Conservation (phyloP, 2,797 vertebrate species). For the Lutjanus campechanus region DNA sequence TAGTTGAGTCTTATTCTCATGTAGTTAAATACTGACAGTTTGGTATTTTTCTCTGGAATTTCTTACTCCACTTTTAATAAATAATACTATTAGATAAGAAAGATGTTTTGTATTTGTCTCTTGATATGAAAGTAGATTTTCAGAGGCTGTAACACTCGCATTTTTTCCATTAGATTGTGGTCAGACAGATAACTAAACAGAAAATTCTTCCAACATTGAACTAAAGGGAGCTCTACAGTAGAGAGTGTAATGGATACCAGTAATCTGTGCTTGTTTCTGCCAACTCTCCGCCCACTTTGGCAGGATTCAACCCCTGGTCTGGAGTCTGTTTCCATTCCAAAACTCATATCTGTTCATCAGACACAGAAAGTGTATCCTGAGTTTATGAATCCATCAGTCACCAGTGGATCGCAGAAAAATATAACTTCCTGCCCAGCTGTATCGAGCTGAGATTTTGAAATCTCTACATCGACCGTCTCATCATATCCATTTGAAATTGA, state of each 20-base stretch:
- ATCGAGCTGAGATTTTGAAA: constrained; percentile 13
- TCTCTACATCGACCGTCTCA: constrained; percentile 16
- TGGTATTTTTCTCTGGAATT: too few relatives aligned
- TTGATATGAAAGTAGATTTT: background rate
- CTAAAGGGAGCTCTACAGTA: background rate
- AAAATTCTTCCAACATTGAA: background rate
- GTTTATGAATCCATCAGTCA: constrained; percentile 11
- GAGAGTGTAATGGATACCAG: constrained; percentile 1
- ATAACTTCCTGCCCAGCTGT: background rate
- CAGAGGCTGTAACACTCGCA: background rate
- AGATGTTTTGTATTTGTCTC: too few relatives aligned
- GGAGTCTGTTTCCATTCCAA: background rate
- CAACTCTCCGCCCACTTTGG: background rate
- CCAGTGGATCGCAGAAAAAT: background rate
- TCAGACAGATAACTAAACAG: background rate
- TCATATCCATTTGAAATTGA: constrained; percentile 43
- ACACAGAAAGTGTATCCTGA: background rate
- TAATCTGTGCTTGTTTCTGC: constrained; percentile 23
- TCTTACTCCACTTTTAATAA: background rate
- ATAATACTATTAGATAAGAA: background rate
- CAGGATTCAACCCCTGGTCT: background rate
- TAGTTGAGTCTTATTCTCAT: too few relatives aligned
- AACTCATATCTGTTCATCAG: constrained; percentile 16
- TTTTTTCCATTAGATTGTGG: background rate
- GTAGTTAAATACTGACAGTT: too few relatives aligned